Evolutionary conservation across 2,113 vertebrate species (phyloP).

Genomic region (Garra rufa): DNA sequence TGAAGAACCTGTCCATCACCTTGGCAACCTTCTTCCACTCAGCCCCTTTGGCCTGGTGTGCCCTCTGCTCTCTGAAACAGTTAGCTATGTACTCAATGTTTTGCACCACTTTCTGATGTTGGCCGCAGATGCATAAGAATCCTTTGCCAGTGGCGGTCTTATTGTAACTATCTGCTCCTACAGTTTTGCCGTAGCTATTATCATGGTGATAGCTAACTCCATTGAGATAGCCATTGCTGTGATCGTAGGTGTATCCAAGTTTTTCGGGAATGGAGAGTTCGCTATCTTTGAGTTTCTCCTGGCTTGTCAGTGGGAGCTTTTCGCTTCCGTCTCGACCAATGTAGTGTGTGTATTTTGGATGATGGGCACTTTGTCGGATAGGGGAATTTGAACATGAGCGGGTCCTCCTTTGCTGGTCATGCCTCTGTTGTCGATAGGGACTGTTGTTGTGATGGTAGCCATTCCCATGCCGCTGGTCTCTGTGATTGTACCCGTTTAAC

Average conservation of each 20-base stretch:
- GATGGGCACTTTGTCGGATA: slow-evolving; percentile 26
- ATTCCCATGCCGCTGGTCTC: slow-evolving; percentile 52
- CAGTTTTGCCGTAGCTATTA: slow-evolving; percentile 56
- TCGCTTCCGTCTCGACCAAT: slow-evolving; percentile 53
- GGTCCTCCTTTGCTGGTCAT: not conserved
- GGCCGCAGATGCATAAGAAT: slow-evolving; percentile 19
- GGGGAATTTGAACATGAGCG: slow-evolving; percentile 19
- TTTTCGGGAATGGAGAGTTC: slow-evolving; percentile 60
- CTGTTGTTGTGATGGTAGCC: slow-evolving; percentile 57
- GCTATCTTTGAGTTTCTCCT: slow-evolving; percentile 53
- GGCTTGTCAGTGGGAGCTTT: slow-evolving; percentile 23
- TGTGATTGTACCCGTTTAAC: slow-evolving; percentile 47
- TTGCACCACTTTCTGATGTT: slow-evolving; percentile 78
- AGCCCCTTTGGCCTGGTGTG: slow-evolving; percentile 84
- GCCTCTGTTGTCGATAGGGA: not conserved
- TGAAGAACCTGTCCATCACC: slow-evolving; percentile 98
- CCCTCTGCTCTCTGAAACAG: slow-evolving; percentile 89
- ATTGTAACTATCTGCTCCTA: slow-evolving; percentile 30
- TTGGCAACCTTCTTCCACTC: slow-evolving; percentile 98
- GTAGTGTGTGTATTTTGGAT: slow-evolving; percentile 42
- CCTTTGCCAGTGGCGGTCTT: slow-evolving; percentile 3
- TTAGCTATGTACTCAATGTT: slow-evolving; percentile 94
- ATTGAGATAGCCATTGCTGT: slow-evolving; percentile 61
- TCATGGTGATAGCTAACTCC: slow-evolving; percentile 53
- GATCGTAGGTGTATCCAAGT: slow-evolving; percentile 60